Evolutionary conservation across 2,113 vertebrate species (phyloP).

Genomic region (Zosterops pallidus): DNA sequence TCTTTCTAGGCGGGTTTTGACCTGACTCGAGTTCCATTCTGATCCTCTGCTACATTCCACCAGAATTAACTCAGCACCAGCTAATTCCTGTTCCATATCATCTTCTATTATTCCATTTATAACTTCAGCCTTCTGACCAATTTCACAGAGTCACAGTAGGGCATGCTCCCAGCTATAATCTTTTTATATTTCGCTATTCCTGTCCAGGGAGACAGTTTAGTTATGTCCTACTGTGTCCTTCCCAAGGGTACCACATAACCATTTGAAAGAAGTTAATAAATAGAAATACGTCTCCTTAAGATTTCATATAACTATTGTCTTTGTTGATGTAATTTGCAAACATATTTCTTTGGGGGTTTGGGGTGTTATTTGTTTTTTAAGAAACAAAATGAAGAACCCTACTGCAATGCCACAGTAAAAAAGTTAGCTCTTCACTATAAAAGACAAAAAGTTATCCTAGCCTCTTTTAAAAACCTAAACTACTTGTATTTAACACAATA

Average conservation of each 20-base stretch:
- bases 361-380: background rate
- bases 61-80: conserved; percentile 68
- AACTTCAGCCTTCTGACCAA: conserved; percentile 67
- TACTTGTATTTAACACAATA: background rate
- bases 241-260: conserved; percentile 15
- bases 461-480: background rate
- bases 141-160: conserved; percentile 66
- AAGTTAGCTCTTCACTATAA: background rate
- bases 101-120: conserved; percentile 71
- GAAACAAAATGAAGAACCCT: background rate
- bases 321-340: background rate
- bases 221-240: conserved; percentile 63
- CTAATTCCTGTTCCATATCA: conserved; percentile 70
- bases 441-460: background rate
- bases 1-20: conserved; percentile 58
- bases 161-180: conserved; percentile 58
- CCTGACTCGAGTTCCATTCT: conserved; percentile 63
- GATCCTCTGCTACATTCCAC: conserved; percentile 68
- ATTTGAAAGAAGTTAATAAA: background rate
- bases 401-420: background rate
- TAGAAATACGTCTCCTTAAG: background rate
- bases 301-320: background rate
- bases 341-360: background rate
- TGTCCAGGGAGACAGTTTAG: conserved; percentile 51
- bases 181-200: conserved; percentile 69